Conservation (phyloP, 2,113 vertebrate genomes). For the Eudyptes chrysolophus region DNA sequence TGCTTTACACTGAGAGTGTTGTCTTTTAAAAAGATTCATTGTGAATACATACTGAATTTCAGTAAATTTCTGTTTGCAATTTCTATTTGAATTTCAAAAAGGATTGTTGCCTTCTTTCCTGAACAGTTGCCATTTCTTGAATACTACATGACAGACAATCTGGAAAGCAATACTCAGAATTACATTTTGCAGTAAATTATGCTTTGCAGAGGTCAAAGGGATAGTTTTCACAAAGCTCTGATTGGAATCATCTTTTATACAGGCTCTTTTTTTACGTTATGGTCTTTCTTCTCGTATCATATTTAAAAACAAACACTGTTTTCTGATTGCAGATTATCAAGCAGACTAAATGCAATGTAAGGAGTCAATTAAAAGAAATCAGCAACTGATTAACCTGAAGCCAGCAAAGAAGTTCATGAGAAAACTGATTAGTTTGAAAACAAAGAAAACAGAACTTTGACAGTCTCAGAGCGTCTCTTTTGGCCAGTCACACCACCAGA, state of each 20-base stretch:
- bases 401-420: neutral
- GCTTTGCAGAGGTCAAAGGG: neutral
- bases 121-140: slow-evolving; percentile 14
- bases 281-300: neutral
- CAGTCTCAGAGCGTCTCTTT: neutral
- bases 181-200: neutral
- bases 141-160: slow-evolving; percentile 18
- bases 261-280: neutral
- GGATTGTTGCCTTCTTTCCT: neutral
- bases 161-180: slow-evolving; percentile 60
- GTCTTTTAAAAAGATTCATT: neutral
- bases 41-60: slow-evolving; percentile 29
- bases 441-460: neutral
- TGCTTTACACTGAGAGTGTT: slow-evolving; percentile 16
- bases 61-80: slow-evolving; percentile 1
- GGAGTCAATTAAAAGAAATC: neutral
- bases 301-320: neutral
- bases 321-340: neutral
- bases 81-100: slow-evolving; percentile 46
- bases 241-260: slow-evolving; percentile 21
- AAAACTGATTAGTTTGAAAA: neutral
- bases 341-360: neutral
- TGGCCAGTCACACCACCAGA: neutral
- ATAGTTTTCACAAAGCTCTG: slow-evolving; percentile 25
- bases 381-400: neutral